Evolutionary conservation across 2,888 invertebrate genomes (phyloP), one percentile per base, ranked within the genome.

Genomic region (Ceramica pisi): DNA sequence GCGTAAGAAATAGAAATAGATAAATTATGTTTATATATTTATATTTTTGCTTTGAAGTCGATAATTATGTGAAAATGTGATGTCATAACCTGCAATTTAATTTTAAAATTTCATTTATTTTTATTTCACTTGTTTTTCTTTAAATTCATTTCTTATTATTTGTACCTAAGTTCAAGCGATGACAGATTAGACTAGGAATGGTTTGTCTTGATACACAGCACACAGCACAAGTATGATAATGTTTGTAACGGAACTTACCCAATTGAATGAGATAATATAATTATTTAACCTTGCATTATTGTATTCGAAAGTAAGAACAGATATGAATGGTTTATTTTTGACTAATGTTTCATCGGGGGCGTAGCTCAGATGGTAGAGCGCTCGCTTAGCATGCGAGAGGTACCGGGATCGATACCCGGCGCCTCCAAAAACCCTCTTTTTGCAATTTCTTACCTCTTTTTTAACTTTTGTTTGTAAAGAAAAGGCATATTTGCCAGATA

Each of bases 341-440:
- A 5, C 31, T 6, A 0, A 0, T 0, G 0, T 1, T 0, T 5
- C 59, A 80, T 21, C 68, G 96, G 95, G 96, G 96, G 96, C 95
- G 96, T 96, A 96, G 96, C 96, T 96, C 96, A 96, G 96, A 96
- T 96, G 96, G 96, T 96, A 96, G 96, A 96, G 96, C 96, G 96
- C 96, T 96, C 96, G 96, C 96, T 96, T 96, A 96, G 96, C 95
- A 96, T 96, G 96, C 92, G 96, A 96, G 96, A 96, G 94, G 96
- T 96, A 96, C 96, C 95, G 96, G 96, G 95, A 96, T 96, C 96
- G 96, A 96, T 96, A 95, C 96, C 96, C 96, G 95, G 96, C 96
- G 95, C 96, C 96, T 96, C 96, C 96, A 96, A 84, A 84, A 0
- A 0, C 0, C 0, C 0, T 6, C 38, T 73, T 73, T 82, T 82